Conservation (phyloP, 2,797 vertebrate genomes). For the Myiothlypis coronata region DNA sequence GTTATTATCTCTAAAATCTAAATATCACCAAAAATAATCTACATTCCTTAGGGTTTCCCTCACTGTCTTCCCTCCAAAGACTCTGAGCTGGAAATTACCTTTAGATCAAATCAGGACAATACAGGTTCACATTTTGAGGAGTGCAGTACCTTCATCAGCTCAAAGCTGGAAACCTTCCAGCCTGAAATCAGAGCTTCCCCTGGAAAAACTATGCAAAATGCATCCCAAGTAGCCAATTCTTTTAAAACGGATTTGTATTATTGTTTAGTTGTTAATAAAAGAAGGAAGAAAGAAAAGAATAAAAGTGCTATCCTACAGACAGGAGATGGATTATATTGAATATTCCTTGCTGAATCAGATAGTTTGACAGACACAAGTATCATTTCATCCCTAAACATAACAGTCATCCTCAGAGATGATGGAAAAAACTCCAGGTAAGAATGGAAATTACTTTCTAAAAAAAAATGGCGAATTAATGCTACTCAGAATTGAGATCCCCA, state of each 20-base stretch:
- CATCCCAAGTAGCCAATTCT: not conserved
- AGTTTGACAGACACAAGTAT: not conserved
- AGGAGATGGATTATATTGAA: not conserved
- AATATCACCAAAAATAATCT: not conserved
- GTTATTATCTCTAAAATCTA: not conserved
- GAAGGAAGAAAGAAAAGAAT: not conserved
- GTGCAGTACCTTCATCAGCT: not conserved
- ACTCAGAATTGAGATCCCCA: not conserved
- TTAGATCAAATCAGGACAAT: fast-evolving
- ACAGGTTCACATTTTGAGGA: not conserved
- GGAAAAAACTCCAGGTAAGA: not conserved
- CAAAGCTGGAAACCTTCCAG: not conserved
- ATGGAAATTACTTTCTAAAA: not conserved
- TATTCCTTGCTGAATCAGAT: not conserved
- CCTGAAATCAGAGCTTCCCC: not conserved
- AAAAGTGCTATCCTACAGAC: not conserved
- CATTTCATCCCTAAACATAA: not conserved
- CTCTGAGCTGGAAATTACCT: not conserved
- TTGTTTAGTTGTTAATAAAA: not conserved
- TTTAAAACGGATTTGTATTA: not conserved
- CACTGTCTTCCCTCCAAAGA: not conserved
- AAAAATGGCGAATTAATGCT: not conserved
- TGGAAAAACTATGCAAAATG: not conserved
- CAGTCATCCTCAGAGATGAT: not conserved
- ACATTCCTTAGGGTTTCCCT: not conserved